Percentiles rank a stretch among this genome's conserved stretches.
These are phyloP conservation scores for Falco biarmicus DNA, from an alignment of 2,797 vertebrate genomes.

Conservation along the genomic window DNA sequence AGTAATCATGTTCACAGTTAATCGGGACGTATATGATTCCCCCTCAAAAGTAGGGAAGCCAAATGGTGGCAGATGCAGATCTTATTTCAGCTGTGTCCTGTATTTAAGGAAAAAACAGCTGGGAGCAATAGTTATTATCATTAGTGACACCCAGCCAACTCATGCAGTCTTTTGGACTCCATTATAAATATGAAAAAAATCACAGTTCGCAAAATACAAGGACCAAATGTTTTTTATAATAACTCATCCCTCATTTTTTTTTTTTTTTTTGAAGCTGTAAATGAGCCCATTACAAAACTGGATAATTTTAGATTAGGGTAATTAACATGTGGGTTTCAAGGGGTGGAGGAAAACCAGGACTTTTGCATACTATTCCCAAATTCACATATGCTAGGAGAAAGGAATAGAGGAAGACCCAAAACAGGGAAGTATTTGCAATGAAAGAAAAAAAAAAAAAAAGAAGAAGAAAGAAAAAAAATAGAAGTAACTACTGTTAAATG, in stretches of 20 bases:
- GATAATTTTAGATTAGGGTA: not conserved
- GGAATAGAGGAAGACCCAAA: not conserved
- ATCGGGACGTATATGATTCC: not conserved
- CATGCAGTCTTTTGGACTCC: not conserved
- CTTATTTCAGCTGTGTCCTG: not conserved
- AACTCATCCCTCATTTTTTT: not conserved
- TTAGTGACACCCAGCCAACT: slow-evolving; percentile 24
- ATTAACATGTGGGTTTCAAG: not conserved
- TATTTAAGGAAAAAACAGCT: slow-evolving; percentile 10
- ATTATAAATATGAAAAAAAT: not conserved
- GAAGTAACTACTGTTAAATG: not conserved
- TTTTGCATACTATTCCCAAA: not conserved
- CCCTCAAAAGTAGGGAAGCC: not conserved
- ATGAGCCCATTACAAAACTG: not conserved
- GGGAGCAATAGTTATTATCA: not conserved
- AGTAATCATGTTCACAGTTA: not conserved
- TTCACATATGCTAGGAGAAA: not conserved
- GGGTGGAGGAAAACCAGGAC: not conserved
- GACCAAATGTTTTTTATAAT: not conserved
- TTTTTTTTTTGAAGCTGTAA: not conserved
- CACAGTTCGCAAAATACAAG: not conserved
- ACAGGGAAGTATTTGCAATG: not conserved
- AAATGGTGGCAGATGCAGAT: not conserved
- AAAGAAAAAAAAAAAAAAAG: no score
- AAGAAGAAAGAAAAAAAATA: not conserved